Percentiles rank a stretch among this genome's conserved stretches.
These are phyloP conservation scores for Nudaria mundana DNA, from an alignment of 2,888 invertebrate species.

Conservation along the genomic window DNA sequence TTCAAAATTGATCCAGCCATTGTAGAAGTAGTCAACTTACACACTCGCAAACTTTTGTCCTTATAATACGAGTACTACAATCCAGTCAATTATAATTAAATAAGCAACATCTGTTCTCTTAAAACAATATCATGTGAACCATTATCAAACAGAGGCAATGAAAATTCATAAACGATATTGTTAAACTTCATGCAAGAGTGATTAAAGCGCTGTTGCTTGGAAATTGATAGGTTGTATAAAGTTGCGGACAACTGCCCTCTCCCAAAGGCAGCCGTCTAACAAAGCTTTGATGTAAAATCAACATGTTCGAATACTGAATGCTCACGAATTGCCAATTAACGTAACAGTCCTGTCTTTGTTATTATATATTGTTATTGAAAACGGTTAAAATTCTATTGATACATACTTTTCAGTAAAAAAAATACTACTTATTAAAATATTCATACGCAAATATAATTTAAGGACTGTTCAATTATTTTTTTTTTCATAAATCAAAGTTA, in stretches of 20 bases:
- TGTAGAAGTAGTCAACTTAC: too few relatives aligned
- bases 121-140: too few relatives aligned
- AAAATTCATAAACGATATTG: slow-evolving; percentile 7
- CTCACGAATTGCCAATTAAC: slow-evolving; percentile 31
- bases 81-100: too few relatives aligned
- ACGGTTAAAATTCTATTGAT: too few relatives aligned
- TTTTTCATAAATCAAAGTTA: too few relatives aligned
- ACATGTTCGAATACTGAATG: slow-evolving; percentile 18
- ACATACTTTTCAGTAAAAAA: neutral
- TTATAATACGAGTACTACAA: too few relatives aligned
- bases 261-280: slow-evolving; percentile 14
- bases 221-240: slow-evolving; percentile 26
- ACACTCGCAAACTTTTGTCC: too few relatives aligned
- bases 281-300: slow-evolving; percentile 32
- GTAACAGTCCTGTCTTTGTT: slow-evolving; percentile 18
- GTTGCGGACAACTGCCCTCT: slow-evolving; percentile 18
- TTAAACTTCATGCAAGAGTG: slow-evolving; percentile 7
- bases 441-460: too few relatives aligned
- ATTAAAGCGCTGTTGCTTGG: slow-evolving; percentile 19
- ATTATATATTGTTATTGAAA: too few relatives aligned
- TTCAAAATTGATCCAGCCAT: too few relatives aligned
- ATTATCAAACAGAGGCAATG: neutral
- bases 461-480: too few relatives aligned
- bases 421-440: neutral
- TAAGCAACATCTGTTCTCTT: too few relatives aligned